These are phyloP conservation scores for Lycaena phlaeas DNA, from an alignment of 2,888 invertebrate species.

Conservation along the genomic window DNA sequence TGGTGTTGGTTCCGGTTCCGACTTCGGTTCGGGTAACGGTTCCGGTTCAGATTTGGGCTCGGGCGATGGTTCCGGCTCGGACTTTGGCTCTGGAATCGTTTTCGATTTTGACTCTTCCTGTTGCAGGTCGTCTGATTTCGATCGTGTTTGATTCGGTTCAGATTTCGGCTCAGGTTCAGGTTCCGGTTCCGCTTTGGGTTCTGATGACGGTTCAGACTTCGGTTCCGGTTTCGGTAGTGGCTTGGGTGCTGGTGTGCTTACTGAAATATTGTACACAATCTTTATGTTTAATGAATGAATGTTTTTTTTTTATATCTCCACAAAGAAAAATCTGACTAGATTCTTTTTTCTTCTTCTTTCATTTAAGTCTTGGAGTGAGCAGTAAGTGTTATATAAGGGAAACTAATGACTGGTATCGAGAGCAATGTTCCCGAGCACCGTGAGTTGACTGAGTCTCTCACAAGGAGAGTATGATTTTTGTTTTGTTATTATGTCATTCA, in stretches of 20 bases:
- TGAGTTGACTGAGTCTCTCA: no score
- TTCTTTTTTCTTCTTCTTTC: no score
- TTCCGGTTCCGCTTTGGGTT: conserved; percentile 28
- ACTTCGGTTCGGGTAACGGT: conserved; percentile 27
- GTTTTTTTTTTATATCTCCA: no score
- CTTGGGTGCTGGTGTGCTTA: conserved; percentile 36
- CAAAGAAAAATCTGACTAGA: no score
- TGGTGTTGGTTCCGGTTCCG: conserved; percentile 32
- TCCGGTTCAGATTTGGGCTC: conserved; percentile 26
- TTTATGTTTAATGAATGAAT: no score
- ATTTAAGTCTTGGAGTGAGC: no score
- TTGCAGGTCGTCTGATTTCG: conserved; percentile 19
- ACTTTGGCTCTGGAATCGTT: conserved; percentile 19
- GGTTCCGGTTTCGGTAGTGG: conserved; percentile 23
- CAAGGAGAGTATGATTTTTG: no score
- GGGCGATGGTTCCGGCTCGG: conserved; percentile 25
- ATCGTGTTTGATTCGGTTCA: conserved; percentile 30
- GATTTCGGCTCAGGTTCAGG: conserved; percentile 34
- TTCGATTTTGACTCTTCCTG: conserved; percentile 20
- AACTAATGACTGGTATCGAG: no score
- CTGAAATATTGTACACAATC: conserved; percentile 22
- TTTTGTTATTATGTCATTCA: no score
- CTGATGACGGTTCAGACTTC: conserved; percentile 26
- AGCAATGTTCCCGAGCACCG: no score
- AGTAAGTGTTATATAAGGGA: no score